phyloP scores from a whole-genome alignment of 1,140 invertebrate species.

The Lasioglossum albipes region DNA sequence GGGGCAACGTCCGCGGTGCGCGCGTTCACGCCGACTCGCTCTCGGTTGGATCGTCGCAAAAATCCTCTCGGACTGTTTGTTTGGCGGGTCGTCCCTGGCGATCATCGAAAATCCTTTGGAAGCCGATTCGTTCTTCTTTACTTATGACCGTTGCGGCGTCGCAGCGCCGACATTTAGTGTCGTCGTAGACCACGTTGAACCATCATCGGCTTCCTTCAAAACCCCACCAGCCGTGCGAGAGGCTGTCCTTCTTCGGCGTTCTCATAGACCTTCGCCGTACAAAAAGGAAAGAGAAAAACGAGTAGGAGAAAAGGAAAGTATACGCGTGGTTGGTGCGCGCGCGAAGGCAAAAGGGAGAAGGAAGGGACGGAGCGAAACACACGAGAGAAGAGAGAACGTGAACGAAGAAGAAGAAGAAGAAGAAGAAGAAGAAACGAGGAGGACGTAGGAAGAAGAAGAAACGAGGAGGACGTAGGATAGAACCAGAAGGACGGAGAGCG shows the following conservation, averaged over 20 bases:
- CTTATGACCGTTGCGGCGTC: conserved; percentile 20
- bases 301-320: conserved; percentile 43
- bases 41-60: neutral
- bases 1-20: conserved; percentile 35
- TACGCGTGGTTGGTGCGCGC: conserved; percentile 24
- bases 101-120: conserved; percentile 40
- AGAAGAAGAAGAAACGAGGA: conserved; percentile 1
- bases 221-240: conserved; percentile 41
- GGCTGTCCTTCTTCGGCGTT: conserved; percentile 44
- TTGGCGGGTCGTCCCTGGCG: neutral
- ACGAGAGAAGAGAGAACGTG: conserved; percentile 2
- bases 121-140: conserved; percentile 42
- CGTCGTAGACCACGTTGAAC: conserved; percentile 52
- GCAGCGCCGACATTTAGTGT: conserved; percentile 45
- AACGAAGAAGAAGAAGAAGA: conserved; percentile 17
- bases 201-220: conserved; percentile 53
- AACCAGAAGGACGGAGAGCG: conserved; percentile 12
- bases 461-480: conserved; percentile 25
- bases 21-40: neutral
- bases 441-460: neutral
- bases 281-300: conserved; percentile 32
- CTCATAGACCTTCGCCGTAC: conserved; percentile 50
- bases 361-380: conserved; percentile 13
- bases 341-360: conserved; percentile 10
- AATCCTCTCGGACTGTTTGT: conserved; percentile 28